Base-by-base conservation (phyloP, 2,113 vertebrate species). In the Mellivora capensis region DNA sequence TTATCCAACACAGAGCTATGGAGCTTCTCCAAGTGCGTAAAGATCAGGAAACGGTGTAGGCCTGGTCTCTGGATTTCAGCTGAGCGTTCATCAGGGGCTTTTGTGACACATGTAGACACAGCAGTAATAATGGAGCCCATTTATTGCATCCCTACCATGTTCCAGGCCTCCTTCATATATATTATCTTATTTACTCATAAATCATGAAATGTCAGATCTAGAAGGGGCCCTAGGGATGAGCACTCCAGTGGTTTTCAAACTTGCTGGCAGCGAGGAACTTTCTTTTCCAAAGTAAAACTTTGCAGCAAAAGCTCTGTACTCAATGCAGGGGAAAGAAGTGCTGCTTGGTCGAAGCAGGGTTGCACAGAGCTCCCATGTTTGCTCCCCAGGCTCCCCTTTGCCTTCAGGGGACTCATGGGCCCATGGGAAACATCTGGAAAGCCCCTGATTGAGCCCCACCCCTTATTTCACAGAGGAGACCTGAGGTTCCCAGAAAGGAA, bases 131-230 rank as follows among this genome's bases (percentile, higher is more conserved):
- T 2, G 23, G 67, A 54, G 37, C 34, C 82, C 23, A 0, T 59
- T 72, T 57, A 23, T 42, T 69, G 47, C 42, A 39, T 54, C 23
- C 29, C 31, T n/a, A 42, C 86, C 34, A 4, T 57, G n/a, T 42
- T 74, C 52, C 47, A 23, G 67, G 39, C 37, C 72, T 67, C 91
- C 81, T 94, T 94, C 29, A 54, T 20, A 83, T 7, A 91, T n/a
- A 61, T 85, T 79, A 64, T 77, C 96, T 93, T 91, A 94, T 93
- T 86, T 97, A 47, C 59, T 83, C 82, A 90, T 97, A 90, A 97
- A 93, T 96, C 96, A 95, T 18, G 25, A 81, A 59, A 37, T 82
- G 71, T 97, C 88, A 88, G 62, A 39, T 34, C 37, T 59, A 23
- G 44, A 85, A 89, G 62, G 44, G 80, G n/a, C 85, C 71, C 90